These are phyloP conservation scores for Rachycentron canadum DNA, from an alignment of 2,797 vertebrate genomes.

Conservation along the genomic window DNA sequence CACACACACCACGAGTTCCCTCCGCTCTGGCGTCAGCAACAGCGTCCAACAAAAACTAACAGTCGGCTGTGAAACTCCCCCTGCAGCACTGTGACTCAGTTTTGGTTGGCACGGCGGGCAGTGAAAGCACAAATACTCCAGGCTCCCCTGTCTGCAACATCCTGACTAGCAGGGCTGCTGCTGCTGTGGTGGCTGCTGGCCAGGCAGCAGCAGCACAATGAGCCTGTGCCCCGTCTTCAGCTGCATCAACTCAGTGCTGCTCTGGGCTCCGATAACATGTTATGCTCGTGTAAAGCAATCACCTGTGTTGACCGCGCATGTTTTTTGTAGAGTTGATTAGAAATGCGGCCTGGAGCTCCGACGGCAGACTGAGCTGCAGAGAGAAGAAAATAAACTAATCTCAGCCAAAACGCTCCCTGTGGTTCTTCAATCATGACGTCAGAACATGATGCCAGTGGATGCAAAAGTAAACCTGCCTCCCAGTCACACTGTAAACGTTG, in stretches of 20 bases:
- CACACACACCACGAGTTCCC: constrained; percentile 25
- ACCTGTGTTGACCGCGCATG: background rate
- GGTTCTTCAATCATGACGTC: background rate
- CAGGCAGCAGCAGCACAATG: constrained; percentile 45
- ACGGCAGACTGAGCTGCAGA: background rate
- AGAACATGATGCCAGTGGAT: background rate
- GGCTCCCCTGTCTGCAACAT: constrained; percentile 38
- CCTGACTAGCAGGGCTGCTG: constrained; percentile 33
- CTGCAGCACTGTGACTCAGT: constrained; percentile 54
- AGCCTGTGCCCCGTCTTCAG: constrained; percentile 22
- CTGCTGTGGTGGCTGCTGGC: constrained; percentile 39
- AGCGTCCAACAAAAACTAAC: constrained; percentile 70
- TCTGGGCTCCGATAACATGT: constrained; percentile 23
- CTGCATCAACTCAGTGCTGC: constrained; percentile 10
- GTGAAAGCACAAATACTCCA: constrained; percentile 51
- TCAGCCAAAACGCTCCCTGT: background rate
- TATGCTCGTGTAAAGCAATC: constrained; percentile 2
- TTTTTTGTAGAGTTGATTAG: background rate
- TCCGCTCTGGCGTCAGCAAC: constrained; percentile 31
- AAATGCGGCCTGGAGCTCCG: background rate
- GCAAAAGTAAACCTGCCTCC: background rate
- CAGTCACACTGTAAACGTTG: background rate
- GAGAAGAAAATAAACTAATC: background rate
- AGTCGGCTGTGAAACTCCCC: constrained; percentile 55
- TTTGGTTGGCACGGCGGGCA: constrained; percentile 66